Base-by-base conservation (phyloP, 2,888 invertebrate genomes). In the Lysandra coridon region DNA sequence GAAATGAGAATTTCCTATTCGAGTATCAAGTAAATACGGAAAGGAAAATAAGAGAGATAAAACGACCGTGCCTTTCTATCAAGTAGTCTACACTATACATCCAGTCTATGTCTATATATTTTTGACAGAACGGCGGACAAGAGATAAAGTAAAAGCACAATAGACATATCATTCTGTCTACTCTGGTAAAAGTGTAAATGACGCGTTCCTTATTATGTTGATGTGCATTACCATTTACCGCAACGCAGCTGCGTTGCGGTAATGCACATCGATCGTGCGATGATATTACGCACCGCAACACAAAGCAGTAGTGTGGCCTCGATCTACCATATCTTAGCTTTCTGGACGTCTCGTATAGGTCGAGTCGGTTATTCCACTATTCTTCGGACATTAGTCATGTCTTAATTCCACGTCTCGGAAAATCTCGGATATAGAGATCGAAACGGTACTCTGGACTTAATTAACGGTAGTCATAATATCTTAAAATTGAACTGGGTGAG, bases 361-460 rank as follows among this genome's bases (percentile, higher is more conserved):
- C 57, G 17, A 57, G 57, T 57, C 57, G 57, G 57, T 57, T 17
- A 57, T 57, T 57, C 57, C 57, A 57, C 57, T 57, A 4, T 57
- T 79, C 23, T 60, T 74, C 7, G 12, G 7, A 74, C 40, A 74
- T 74, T 79, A 74, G 57, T 79, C 74, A 60, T 60, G 40, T 78
- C 69, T 73, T 73, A 73, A 17, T 44, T 10, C 30, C 10, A 6
- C 62, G 23, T 64, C 64, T 30, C 23, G 10, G n/a, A 64, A 23
- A 64, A 30, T 7, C 12, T 12, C 12, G 3, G 30, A 57, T 17
- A 17, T 53, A 53, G 14, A 17, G 4, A 30, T 64, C 30, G 4
- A 30, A 30, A 30, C 23, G 23, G 10, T 23, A 64, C 30, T 30
- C 6, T n/a, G 17, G 17, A 7, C 7, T 23, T 62, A 23, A 23